phyloP scores from a whole-genome alignment of 2,113 vertebrate species.

The Rhagologus leucostigma region DNA sequence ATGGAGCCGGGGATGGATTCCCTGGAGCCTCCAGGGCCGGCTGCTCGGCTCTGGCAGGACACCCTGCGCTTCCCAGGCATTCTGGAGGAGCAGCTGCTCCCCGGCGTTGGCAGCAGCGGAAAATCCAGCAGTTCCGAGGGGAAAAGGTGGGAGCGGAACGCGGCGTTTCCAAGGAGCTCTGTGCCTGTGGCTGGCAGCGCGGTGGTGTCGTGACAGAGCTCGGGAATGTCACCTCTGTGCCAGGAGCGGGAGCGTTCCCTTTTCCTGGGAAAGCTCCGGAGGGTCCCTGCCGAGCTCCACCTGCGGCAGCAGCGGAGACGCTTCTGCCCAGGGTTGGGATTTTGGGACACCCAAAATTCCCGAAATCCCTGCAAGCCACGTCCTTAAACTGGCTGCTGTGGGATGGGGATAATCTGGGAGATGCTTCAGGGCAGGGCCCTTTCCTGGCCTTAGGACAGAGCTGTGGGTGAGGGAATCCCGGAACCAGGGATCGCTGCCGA shows the following conservation, averaged over 20 bases:
- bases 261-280: neutral
- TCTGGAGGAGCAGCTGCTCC: neutral
- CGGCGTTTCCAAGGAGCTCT: neutral
- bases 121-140: neutral
- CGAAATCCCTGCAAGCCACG: neutral
- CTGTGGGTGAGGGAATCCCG: neutral
- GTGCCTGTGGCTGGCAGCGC: neutral
- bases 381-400: neutral
- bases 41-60: neutral
- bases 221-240: neutral
- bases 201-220: neutral
- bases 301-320: too few species aligned
- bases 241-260: neutral
- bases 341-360: neutral
- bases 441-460: neutral
- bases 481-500: neutral
- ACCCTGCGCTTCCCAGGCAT: rapidly evolving
- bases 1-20: neutral
- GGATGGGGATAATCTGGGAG: neutral
- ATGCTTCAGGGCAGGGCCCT: neutral
- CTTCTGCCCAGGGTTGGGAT: neutral
- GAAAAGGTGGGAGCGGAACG: rapidly evolving
- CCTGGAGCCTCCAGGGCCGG: rapidly evolving
- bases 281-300: neutral
- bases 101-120: rapidly evolving